A percentile compares a stretch with the other conserved stretches of the same genome.
phyloP scores from a whole-genome alignment of 2,888 invertebrate species.

The Lucinisca nassula region DNA sequence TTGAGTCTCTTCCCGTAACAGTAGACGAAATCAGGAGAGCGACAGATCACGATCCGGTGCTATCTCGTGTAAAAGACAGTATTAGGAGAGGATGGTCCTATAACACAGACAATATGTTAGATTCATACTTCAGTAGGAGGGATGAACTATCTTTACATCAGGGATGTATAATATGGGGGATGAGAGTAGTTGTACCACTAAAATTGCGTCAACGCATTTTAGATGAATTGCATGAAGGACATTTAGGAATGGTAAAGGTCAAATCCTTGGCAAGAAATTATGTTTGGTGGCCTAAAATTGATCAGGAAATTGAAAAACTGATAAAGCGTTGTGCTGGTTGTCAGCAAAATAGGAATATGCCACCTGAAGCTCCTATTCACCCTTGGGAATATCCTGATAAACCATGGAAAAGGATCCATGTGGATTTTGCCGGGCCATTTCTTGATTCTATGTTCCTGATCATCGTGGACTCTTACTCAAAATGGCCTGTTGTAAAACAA shows the following conservation, averaged over 20 bases:
- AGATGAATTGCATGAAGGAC: conserved; percentile 74
- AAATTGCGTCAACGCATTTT: conserved; percentile 67
- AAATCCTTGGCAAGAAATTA: conserved; percentile 76
- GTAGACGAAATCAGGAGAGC: conserved; percentile 21
- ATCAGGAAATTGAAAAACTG: conserved; percentile 70
- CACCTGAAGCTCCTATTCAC: conserved; percentile 66
- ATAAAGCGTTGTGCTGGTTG: conserved; percentile 58
- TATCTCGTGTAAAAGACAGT: conserved; percentile 45
- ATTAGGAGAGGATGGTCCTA: conserved; percentile 38
- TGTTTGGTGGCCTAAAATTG: conserved; percentile 79
- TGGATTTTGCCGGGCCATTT: conserved; percentile 88
- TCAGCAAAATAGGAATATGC: too few relatives aligned
- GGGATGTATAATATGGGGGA: conserved; percentile 73
- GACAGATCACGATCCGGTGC: conserved; percentile 42
- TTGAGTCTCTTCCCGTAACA: conserved; percentile 78
- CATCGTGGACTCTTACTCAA: conserved; percentile 87
- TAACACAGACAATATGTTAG: not conserved
- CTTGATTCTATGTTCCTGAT: conserved; percentile 82
- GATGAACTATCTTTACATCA: conserved; percentile 63
- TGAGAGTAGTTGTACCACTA: conserved; percentile 70
- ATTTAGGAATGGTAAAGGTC: conserved; percentile 79
- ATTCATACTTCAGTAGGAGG: conserved; percentile 20
- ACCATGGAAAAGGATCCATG: conserved; percentile 87
- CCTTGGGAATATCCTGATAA: conserved; percentile 79
- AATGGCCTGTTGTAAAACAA: too few relatives aligned